Base-by-base conservation (phyloP, 2,888 invertebrate species). In the Melipona bicolor region DNA sequence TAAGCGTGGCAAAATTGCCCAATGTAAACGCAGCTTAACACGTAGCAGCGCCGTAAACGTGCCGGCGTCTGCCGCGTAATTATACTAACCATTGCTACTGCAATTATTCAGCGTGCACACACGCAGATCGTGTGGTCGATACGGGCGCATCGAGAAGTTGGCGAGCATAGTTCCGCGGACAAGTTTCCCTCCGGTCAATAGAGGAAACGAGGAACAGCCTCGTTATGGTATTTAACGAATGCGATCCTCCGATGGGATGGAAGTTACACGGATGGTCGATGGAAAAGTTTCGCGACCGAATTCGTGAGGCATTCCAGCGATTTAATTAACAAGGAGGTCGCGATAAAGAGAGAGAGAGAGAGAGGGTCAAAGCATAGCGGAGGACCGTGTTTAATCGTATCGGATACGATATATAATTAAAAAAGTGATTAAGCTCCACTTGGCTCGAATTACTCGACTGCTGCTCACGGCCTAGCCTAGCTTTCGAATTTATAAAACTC, bases 81-180 rank as follows among this genome's bases (percentile, higher is more conserved):
- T 83, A 76, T 72, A 80, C 72, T 77, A 80, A 80, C 72, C 27
- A 27, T 71, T 17, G 61, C 50, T 52, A 52, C 72, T 56, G 71
- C 72, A 62, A 76, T 76, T 80, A 80, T 76, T 72, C 71, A 32
- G 2, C 24, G 61, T 54, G 27, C 27, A n/a, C 52, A 59, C 4
- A 3, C 43, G 62, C 19, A 15, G 32, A 43, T 43, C 11, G 27
- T n/a, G 70, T 49, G 62, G 64, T 80, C 71, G 72, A 64, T 77
- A 76, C 65, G 27, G n/a, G 13, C 15, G 54, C 62, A 52, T 24
- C 50, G 49, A 24, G 62, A 70, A 56, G 54, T 76, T 69, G 9
- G 70, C 43, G 50, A 24, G 56, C 70, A 68, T 69, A 74, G 59
- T 74, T 80, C 52, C 21, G 43, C 73, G 50, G 50, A 24, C 56